Conservation (phyloP, 1,140 invertebrate species). For the Pseudomyrmex gracilis region DNA sequence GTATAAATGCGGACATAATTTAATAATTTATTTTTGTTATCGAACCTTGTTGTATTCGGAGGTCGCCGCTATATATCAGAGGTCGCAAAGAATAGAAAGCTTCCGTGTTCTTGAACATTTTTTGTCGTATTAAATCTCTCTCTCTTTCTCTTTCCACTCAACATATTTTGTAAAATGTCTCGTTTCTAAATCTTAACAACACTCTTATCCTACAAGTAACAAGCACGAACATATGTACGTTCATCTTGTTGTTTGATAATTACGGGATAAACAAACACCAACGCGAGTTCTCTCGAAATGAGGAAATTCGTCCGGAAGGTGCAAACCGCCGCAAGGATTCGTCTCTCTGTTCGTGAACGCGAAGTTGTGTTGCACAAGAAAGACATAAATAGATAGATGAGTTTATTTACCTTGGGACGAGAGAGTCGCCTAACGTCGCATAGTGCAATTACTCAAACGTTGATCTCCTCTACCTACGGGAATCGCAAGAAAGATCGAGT, state of each 20-base stretch:
- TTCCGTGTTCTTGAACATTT: too few species aligned
- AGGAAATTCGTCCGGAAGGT: slow-evolving; percentile 27
- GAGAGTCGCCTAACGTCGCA: slow-evolving; percentile 25
- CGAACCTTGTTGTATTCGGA: neutral
- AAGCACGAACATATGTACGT: neutral
- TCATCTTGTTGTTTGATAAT: slow-evolving; percentile 34
- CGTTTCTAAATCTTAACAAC: neutral
- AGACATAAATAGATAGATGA: slow-evolving; percentile 51
- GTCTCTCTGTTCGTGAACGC: neutral
- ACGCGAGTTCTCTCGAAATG: slow-evolving; percentile 7
- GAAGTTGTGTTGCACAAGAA: slow-evolving; percentile 31
- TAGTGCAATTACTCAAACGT: slow-evolving; percentile 51
- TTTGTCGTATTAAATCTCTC: too few species aligned
- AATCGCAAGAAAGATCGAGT: slow-evolving; percentile 42
- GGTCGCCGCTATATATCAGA: too few species aligned
- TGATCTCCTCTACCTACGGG: slow-evolving; percentile 29
- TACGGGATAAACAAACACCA: slow-evolving; percentile 37
- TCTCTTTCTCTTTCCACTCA: too few species aligned
- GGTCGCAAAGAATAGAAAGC: too few species aligned
- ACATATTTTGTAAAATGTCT: neutral
- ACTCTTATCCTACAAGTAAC: too few species aligned
- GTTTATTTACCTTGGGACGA: slow-evolving; percentile 48
- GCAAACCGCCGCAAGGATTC: slow-evolving; percentile 33
- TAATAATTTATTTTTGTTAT: slow-evolving; percentile 20
- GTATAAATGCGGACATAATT: neutral